Evolutionary conservation across 2,113 vertebrate species (phyloP), one percentile per base, ranked within the genome.

Genomic region (Penelope pileata): DNA sequence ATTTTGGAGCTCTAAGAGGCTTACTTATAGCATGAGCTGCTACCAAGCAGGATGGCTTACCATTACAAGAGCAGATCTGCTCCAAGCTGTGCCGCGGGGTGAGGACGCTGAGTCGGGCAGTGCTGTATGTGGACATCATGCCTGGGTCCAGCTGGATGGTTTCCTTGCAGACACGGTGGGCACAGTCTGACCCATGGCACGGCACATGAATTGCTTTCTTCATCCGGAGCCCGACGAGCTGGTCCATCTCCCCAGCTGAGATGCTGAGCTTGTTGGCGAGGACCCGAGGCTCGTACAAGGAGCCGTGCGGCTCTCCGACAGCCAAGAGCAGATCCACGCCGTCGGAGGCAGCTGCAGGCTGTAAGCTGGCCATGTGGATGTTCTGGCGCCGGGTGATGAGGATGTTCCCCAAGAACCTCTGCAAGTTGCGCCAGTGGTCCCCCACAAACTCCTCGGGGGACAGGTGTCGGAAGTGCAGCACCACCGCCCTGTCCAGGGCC

Each of bases 351-450:
- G 97, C 97, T 5, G 96, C 96, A 34, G 98, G 98, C 97, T 99
- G 99, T 42, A 99, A 98, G 96, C 99, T 99, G 96, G 98, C 99
- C 97, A 99, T 97, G 78, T 99, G 98, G 40, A 99, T 98, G 91
- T 98, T 98, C 38, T 99, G 98, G 23, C 97, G 93, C 74, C 97
- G 97, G 5, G 98, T 91, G 78, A 97, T 96, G 16, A 99, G 97
- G 42, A 96, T 60, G 7, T 97, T 96, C 19, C 98, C 98, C 84
- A 99, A 97, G 42, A 97, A 98, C 30, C 98, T 98, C 97, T 99
- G 99, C 54, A 99, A 97, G 90, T 98, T 98, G 40, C 98, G 97
- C 99, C 99, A 99, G 27, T 99, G 98, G 81, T 99, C 99, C 0
- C 98, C 98, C 69, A 99, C 98, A 60, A 99, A 99, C 93, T 99